Evolutionary conservation across 2,113 vertebrate genomes (phyloP).

Genomic region (Zosterops lateralis): DNA sequence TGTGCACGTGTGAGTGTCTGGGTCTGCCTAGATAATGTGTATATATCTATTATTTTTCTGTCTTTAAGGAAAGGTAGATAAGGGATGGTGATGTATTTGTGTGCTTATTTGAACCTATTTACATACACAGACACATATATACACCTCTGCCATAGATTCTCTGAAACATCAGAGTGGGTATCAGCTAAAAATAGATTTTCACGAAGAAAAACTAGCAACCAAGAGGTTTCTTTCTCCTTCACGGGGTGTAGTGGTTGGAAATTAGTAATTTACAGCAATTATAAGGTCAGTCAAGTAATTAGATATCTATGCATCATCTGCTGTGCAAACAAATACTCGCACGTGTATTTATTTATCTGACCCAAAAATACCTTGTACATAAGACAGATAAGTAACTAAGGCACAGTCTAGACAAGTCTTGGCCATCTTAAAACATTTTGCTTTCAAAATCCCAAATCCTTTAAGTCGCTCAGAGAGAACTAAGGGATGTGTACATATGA

Average conservation of each 20-base stretch:
- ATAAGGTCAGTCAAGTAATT: not conserved
- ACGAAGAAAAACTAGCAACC: not conserved
- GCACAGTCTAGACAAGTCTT: not conserved
- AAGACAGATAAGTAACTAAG: not conserved
- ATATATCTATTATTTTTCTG: not conserved
- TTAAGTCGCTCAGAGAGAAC: not conserved
- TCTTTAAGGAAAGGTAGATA: not conserved
- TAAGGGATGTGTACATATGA: not conserved
- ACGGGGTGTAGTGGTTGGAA: not conserved
- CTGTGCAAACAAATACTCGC: not conserved
- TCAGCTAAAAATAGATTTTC: not conserved
- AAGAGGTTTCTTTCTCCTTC: not conserved
- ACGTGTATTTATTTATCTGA: not conserved
- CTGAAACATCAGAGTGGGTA: not conserved
- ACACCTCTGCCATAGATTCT: not conserved
- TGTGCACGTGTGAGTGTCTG: not conserved
- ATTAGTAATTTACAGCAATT: not conserved
- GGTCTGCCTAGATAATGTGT: not conserved
- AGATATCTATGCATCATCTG: not conserved
- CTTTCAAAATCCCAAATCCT: conserved; percentile 23
- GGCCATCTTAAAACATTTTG: not conserved
- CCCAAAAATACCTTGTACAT: not conserved
- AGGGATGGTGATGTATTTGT: not conserved
- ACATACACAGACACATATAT: no score
- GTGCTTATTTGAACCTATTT: not conserved